Percentiles rank a stretch among this genome's conserved stretches.
Conservation (phyloP, 2,888 invertebrate genomes). For the Stenoptilia bipunctidactyla region DNA sequence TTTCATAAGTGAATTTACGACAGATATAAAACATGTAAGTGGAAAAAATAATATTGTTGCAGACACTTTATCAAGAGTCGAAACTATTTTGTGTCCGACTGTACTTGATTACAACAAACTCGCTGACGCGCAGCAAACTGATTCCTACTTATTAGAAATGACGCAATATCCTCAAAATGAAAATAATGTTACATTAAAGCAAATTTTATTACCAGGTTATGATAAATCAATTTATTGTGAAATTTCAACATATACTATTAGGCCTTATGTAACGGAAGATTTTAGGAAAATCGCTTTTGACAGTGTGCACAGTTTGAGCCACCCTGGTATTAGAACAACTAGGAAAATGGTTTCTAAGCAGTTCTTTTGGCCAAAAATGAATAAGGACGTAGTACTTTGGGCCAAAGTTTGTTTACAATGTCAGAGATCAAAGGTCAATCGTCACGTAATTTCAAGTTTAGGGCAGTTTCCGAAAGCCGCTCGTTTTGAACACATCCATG, state of each 20-base stretch:
- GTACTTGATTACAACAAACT: constrained; percentile 6
- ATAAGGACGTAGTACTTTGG: constrained; percentile 8
- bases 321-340: constrained; percentile 8
- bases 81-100: constrained; percentile 4
- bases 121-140: constrained; percentile 1
- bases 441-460: constrained; percentile 11
- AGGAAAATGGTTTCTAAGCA: constrained; percentile 3
- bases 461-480: constrained; percentile 7
- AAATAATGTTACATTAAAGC: not conserved
- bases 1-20: constrained; percentile 9
- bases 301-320: constrained; percentile 7
- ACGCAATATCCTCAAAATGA: not conserved
- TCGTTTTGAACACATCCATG: constrained; percentile 14
- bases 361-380: constrained; percentile 10
- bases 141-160: constrained; percentile 2
- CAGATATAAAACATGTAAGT: constrained; percentile 4
- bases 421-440: constrained; percentile 10
- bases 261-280: constrained; percentile 9
- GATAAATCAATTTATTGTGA: constrained; percentile 6
- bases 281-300: too few species aligned
- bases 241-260: not conserved
- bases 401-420: constrained; percentile 6
- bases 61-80: constrained; percentile 9
- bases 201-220: not conserved
- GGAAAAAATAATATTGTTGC: constrained; percentile 8